Base-by-base conservation (phyloP, 2,797 vertebrate genomes). In the Orestias chungarensis region DNA sequence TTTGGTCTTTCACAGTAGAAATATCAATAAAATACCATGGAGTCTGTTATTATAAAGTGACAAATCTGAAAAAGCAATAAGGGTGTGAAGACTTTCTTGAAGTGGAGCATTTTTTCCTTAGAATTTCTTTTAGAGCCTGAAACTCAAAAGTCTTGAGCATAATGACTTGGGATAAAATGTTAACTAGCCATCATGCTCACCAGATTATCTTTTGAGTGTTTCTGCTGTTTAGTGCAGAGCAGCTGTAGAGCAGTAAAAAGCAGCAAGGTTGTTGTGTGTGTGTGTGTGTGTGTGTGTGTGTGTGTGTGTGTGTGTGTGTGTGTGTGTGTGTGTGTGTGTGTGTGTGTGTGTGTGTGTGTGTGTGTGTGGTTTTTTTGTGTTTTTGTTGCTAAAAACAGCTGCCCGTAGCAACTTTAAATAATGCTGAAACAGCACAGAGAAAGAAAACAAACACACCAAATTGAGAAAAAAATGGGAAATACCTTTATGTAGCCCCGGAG, bases 361-460 rank as follows among this genome's bases (percentile, higher is more conserved):
- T n/a, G n/a, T n/a, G n/a, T n/a, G n/a, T n/a, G n/a, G n/a, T n/a
- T 49, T 4, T 12, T 25, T 50, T 50, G n/a, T 50, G 11, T 25
- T 50, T 29, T 68, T 46, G 74, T 8, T 14, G 23, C 54, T 62
- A 64, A 71, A 77, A 77, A 66, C 66, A 73, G 57, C 42, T 27
- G 7, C 17, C 9, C 6, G 44, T 29, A n/a, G 62, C 7, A 0
- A 15, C n/a, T 59, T 50, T 29, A 31, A 72, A 65, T 35, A 14
- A 50, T 25, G 62, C 61, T 20, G 74, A 64, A 46, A 59, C 29
- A 73, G 57, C 43, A 18, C 4, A 47, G 18, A 59, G 40, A 73
- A n/a, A 68, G 35, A n/a, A 71, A 73, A 57, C 14, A 33, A 68
- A 76, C 49, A 70, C 31, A 40, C 18, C 11, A 52, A 61, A 72